Base-by-base conservation (phyloP, 2,888 invertebrate species). In the Ormyrus thymus region DNA sequence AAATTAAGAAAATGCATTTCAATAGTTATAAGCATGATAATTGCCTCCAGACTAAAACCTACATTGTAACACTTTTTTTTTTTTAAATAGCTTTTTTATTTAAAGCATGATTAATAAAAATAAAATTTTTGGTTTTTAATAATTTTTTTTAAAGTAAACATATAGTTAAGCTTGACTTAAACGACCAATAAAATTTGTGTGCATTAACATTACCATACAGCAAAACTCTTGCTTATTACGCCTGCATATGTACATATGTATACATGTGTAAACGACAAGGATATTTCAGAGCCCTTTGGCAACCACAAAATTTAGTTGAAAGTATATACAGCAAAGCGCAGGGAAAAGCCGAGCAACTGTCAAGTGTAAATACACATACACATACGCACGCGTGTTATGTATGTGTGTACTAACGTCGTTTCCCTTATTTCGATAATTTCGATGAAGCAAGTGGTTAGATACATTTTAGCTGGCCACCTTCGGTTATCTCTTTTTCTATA, bases 281-380 rank as follows among this genome's bases (percentile, higher is more conserved):
- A 62, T 9, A 62, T 53, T 65, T 69, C 59, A 73, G 64, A 70
- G 45, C 73, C 73, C 76, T 69, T 68, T 70, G 59, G 73, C 59
- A 69, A 73, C 72, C 73, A 62, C 59, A 48, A 45, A 80, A 70
- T 76, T 69, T 59, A 59, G 48, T 61, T 51, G 56, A 43, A 61
- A 62, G 45, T 53, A 64, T 29, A 29, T 29, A 29, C 29, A 29
- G 29, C 29, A 29, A 29, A 64, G 15, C 10, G 10, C n/a, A 51
- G 61, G 58, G 53, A 58, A 45, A 70, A 53, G 46, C 10, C 46
- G 59, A 70, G 70, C 71, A 80, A 78, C 78, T 77, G 75, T 80
- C 68, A 65, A 70, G 68, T 66, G 78, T 72, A 78, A 78, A 78
- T 61, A 77, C 53, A 13, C 9, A 51, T 9, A 48, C 59, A 43